Conservation (phyloP, 1,140 invertebrate species). For the Asbolus verrucosus region DNA sequence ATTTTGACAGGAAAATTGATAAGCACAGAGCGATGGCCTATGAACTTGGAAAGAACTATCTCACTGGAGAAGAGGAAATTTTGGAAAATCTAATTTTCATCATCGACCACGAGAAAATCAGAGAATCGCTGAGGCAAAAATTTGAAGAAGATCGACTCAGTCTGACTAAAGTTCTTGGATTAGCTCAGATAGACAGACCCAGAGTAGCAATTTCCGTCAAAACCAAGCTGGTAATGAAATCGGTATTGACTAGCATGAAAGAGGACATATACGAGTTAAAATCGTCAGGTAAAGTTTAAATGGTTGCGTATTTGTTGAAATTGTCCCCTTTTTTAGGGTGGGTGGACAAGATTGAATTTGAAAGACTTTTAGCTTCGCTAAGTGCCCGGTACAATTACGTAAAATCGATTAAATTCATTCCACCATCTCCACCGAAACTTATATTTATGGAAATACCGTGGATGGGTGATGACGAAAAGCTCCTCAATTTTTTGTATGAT, state of each 20-base stretch:
- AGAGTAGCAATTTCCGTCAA: constrained; percentile 58
- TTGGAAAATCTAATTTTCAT: constrained; percentile 69
- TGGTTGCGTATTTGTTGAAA: background rate
- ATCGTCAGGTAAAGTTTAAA: constrained; percentile 5
- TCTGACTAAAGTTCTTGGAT: constrained; percentile 56
- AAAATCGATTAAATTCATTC: constrained; percentile 16
- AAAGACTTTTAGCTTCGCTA: constrained; percentile 6
- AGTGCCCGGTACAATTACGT: constrained; percentile 8
- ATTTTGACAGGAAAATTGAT: constrained; percentile 60
- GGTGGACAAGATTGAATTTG: constrained; percentile 43
- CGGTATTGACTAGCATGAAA: constrained; percentile 65
- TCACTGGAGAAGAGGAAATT: constrained; percentile 71
- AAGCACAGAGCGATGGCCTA: constrained; percentile 63
- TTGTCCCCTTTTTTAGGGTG: constrained; percentile 26
- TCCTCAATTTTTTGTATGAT: constrained; percentile 42
- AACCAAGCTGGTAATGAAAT: constrained; percentile 65
- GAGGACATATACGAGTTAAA: constrained; percentile 47
- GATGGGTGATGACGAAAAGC: constrained; percentile 24
- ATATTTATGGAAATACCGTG: constrained; percentile 49
- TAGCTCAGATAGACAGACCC: background rate
- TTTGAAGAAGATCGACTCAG: constrained; percentile 52
- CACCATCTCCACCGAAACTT: constrained; percentile 25
- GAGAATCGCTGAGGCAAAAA: constrained; percentile 60
- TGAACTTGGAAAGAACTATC: constrained; percentile 65
- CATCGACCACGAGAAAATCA: constrained; percentile 67